Evolutionary conservation across 2,797 vertebrate genomes (phyloP), one percentile per base, ranked within the genome.

Genomic region (Amniataba percoides): DNA sequence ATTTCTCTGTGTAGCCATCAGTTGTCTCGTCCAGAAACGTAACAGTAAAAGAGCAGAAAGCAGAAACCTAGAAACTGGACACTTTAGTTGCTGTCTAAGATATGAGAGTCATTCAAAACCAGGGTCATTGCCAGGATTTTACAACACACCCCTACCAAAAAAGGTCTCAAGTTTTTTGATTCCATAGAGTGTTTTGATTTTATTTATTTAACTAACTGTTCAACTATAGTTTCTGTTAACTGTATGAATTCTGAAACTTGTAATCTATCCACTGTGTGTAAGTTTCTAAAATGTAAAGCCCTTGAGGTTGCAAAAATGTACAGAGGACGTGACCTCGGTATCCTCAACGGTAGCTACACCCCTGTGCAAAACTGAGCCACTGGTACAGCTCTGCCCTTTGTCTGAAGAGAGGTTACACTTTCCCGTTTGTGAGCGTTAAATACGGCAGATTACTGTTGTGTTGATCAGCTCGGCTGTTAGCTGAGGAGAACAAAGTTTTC

Each of bases 1-100:
- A 60, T 80, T 51, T 60, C 25, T 27, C 39, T 19, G 7, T 46
- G 5, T 2, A 43, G n/a, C 34, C 1, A 0, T 18, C 21, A 25
- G 12, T 34, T 66, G 40, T 52, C 21, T 75, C 15, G 16, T 46
- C 7, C 36, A 19, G 67, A 80, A 65, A 77, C 39, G 64, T 71
- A 77, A 77, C 76, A 66, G 48, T 48, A 40, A 90, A 64, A 72
- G 64, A 71, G 59, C 77, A 75, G 82, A 87, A 76, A 71, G 42
- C 18, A 19, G 62, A 79, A 72, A 64, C 56, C 59, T 21, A 40
- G 77, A 92, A 69, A 72, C 76, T 43, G 48, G 85, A 77, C 40
- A 49, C 58, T 27, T 48, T 40, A 43, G 21, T 51, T 42, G 80
- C 78, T 56, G 31, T 15, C 2, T 81, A 72, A 85, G 80, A 88